phyloP scores from a whole-genome alignment of 1,140 invertebrate species.

The Frieseomelitta varia region DNA sequence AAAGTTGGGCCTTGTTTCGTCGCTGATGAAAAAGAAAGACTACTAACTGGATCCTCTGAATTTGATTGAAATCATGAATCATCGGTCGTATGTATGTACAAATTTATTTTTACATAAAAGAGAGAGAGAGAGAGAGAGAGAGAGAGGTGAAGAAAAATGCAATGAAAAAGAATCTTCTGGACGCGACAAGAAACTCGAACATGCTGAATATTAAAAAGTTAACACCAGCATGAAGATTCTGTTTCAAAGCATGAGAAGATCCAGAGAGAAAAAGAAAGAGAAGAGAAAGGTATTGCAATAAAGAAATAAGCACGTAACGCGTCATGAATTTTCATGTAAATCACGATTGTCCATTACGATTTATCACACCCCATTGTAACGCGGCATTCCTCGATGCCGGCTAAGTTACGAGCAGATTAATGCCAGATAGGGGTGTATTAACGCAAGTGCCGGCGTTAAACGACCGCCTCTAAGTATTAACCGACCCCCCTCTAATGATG shows the following conservation, averaged over 20 bases:
- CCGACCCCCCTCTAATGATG: slow-evolving; percentile 1
- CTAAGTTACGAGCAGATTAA: slow-evolving; percentile 33
- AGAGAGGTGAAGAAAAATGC: background rate
- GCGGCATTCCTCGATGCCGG: slow-evolving; percentile 9
- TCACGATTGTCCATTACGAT: slow-evolving; percentile 29
- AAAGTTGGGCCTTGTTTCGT: background rate
- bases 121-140: background rate
- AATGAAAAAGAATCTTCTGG: background rate
- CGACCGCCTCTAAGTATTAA: slow-evolving; percentile 19
- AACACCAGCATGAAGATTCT: background rate
- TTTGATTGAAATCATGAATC: background rate
- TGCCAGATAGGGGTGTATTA: slow-evolving; percentile 14
- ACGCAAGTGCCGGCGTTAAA: slow-evolving; percentile 23
- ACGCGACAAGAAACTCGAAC: background rate
- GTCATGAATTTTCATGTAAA: slow-evolving; percentile 44
- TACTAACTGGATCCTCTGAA: slow-evolving; percentile 1
- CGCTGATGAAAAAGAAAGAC: too few relatives aligned
- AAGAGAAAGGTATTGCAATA: slow-evolving; percentile 3
- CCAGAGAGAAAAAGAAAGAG: too few relatives aligned
- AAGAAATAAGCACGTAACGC: slow-evolving; percentile 14
- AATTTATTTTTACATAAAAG: background rate
- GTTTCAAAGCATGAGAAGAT: background rate
- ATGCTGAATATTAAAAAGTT: slow-evolving; percentile 3
- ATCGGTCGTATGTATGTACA: background rate
- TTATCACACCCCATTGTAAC: slow-evolving; percentile 27